These are phyloP conservation scores for Orthosia gracilis DNA, from an alignment of 2,888 invertebrate genomes.

Conservation along the genomic window DNA sequence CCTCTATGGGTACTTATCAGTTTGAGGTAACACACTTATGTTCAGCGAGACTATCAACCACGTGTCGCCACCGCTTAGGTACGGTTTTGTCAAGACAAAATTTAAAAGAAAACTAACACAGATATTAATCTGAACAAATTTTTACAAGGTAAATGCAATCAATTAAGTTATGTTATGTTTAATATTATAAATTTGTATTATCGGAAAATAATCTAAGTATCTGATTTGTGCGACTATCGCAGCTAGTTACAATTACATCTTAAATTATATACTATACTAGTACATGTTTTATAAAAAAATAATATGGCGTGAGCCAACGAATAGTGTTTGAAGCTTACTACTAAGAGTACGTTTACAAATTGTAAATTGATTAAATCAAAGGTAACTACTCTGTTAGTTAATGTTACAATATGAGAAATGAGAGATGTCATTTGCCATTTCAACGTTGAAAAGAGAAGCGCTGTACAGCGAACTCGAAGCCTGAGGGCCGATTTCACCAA, in stretches of 20 bases:
- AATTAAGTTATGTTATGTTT: slow-evolving; percentile 15
- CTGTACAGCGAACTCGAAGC: not conserved
- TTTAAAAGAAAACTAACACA: slow-evolving; percentile 62
- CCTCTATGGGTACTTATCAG: not conserved
- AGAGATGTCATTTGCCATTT: slow-evolving; percentile 17
- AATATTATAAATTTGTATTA: slow-evolving; percentile 48
- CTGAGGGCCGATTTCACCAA: too few species aligned
- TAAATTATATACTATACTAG: slow-evolving; percentile 77
- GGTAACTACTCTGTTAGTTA: slow-evolving; percentile 68
- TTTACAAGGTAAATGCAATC: slow-evolving; percentile 54
- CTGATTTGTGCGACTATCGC: slow-evolving; percentile 77
- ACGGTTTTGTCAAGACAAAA: slow-evolving; percentile 84
- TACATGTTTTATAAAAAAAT: slow-evolving; percentile 75
- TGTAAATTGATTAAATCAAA: slow-evolving; percentile 63
- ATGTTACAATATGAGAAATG: slow-evolving; percentile 7
- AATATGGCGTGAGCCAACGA: slow-evolving; percentile 72
- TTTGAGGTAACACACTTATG: not conserved
- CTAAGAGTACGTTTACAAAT: slow-evolving; percentile 68
- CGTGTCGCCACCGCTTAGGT: slow-evolving; percentile 44
- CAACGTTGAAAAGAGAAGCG: not conserved
- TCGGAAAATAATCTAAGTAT: slow-evolving; percentile 64
- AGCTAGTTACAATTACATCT: slow-evolving; percentile 78
- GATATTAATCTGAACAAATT: slow-evolving; percentile 6
- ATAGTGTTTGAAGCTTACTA: slow-evolving; percentile 78
- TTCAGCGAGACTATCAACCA: slow-evolving; percentile 13